phyloP scores from a whole-genome alignment of 2,797 vertebrate species.

The Clarias pachynema region DNA sequence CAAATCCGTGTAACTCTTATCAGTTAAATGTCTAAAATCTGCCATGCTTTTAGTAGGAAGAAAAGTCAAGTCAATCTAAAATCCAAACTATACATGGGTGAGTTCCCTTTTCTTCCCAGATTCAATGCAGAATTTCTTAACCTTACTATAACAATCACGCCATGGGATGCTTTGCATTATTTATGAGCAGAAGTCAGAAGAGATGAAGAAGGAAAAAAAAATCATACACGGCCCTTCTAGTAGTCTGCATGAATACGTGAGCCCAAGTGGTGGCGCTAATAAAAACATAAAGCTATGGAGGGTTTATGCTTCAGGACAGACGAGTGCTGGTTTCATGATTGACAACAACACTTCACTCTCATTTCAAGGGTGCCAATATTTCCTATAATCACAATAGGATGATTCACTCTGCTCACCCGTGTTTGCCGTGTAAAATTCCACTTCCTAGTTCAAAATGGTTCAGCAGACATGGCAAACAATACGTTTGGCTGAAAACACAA shows the following conservation, averaged over 20 bases:
- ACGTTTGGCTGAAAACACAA: not conserved
- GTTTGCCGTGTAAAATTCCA: not conserved
- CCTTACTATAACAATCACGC: constrained; percentile 26
- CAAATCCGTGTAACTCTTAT: not conserved
- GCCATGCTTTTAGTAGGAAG: not conserved
- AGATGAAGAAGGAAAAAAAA: constrained; percentile 26
- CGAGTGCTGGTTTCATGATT: not conserved
- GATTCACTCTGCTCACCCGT: not conserved
- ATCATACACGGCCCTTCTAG: constrained; percentile 10
- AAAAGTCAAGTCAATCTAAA: not conserved
- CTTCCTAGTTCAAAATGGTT: not conserved
- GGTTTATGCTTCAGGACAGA: constrained; percentile 1
- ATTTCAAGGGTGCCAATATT: not conserved
- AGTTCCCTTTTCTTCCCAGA: not conserved
- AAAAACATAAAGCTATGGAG: constrained; percentile 47
- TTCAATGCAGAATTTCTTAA: not conserved
- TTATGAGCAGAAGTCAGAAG: constrained; percentile 29
- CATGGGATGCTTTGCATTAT: constrained; percentile 21
- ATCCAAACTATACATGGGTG: not conserved
- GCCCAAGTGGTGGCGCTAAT: constrained; percentile 39
- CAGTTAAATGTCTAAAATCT: not conserved
- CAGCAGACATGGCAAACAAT: not conserved
- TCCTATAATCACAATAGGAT: not conserved
- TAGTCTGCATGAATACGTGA: constrained; percentile 32
- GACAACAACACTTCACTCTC: not conserved